phyloP scores from a whole-genome alignment of 2,888 invertebrate genomes.

The Entomobrya multifasciata region DNA sequence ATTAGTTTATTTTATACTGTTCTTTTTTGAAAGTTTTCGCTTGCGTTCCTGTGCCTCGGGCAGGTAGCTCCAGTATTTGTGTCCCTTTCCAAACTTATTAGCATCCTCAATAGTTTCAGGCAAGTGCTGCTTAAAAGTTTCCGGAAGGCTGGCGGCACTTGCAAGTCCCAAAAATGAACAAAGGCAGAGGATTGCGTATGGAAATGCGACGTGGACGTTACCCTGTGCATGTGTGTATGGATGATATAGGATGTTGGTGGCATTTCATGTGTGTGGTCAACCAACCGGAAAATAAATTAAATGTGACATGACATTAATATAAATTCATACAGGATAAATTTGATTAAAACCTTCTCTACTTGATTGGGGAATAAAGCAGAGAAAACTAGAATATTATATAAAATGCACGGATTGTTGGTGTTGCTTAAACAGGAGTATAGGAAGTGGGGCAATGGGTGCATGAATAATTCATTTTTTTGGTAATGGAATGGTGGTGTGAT shows the following conservation, averaged over 20 bases:
- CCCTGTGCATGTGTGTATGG: conserved; percentile 65
- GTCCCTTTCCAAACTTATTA: conserved; percentile 83
- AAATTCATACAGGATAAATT: conserved; percentile 11
- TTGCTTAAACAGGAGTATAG: background rate
- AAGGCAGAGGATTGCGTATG: conserved; percentile 68
- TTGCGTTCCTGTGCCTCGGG: conserved; percentile 54
- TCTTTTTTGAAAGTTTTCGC: background rate
- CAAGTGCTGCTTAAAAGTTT: conserved; percentile 85
- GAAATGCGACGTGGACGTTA: conserved; percentile 74
- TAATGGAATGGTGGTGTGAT: background rate
- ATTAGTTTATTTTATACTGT: background rate
- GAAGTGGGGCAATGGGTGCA: conserved; percentile 18
- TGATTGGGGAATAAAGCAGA: background rate
- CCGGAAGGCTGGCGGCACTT: conserved; percentile 84
- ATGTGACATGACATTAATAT: conserved; percentile 3
- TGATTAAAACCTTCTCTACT: conserved; percentile 6
- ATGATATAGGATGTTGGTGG: no score
- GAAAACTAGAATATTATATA: no score
- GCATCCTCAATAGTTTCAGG: conserved; percentile 86
- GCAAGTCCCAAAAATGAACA: conserved; percentile 80
- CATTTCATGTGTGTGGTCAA: background rate
- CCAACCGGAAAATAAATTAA: conserved; percentile 26
- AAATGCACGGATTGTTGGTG: background rate
- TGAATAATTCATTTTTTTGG: conserved; percentile 19
- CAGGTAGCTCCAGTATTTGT: conserved; percentile 80